phyloP scores from a whole-genome alignment of 2,113 vertebrate species.

The Hyperopisus bebe region DNA sequence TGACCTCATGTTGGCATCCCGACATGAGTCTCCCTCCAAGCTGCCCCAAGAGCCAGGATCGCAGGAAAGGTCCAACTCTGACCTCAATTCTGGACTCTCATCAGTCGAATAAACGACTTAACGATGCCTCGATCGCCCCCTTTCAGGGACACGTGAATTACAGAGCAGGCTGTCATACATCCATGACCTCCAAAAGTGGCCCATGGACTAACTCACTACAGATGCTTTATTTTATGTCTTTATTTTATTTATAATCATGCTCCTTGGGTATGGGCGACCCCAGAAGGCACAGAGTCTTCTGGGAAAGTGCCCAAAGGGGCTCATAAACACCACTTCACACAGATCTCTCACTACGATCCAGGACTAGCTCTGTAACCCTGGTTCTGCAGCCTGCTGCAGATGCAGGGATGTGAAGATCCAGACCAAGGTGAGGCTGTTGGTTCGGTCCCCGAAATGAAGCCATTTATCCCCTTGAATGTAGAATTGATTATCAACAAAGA shows the following conservation, averaged over 20 bases:
- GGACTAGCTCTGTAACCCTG: background rate
- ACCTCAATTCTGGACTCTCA: background rate
- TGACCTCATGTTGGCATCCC: background rate
- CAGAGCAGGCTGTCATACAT: background rate
- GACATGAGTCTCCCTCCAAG: background rate
- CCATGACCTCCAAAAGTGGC: background rate
- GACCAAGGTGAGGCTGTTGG: background rate
- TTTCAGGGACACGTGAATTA: background rate
- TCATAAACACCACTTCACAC: background rate
- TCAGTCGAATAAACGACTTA: conserved; percentile 2
- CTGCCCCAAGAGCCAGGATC: background rate
- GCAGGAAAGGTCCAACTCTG: background rate
- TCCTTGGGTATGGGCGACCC: background rate
- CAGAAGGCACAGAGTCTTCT: background rate
- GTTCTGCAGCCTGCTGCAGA: background rate
- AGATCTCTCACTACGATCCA: background rate
- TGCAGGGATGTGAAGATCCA: background rate
- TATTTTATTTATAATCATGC: background rate
- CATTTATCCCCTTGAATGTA: background rate
- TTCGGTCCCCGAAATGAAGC: background rate
- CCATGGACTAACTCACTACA: background rate
- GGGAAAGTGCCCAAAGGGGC: background rate
- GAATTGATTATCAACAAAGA: background rate
- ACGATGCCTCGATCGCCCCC: background rate
- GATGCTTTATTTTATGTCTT: background rate